phyloP scores from a whole-genome alignment of 2,797 vertebrate genomes.

The Clamator glandarius region DNA sequence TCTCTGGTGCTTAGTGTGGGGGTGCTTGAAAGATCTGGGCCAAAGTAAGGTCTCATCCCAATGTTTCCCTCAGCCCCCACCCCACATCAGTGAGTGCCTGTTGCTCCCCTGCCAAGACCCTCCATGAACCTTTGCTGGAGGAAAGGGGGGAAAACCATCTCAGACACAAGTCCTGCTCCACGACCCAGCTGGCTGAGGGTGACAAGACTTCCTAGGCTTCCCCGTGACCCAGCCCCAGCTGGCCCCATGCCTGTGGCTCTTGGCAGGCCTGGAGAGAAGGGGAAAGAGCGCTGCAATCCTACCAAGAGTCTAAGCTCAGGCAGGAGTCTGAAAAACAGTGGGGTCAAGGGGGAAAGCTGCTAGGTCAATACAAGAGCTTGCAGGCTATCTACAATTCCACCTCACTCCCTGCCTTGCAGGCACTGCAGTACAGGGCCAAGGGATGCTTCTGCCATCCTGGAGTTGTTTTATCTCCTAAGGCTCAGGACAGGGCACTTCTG shows the following conservation, averaged over 20 bases:
- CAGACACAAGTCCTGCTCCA: fast-evolving
- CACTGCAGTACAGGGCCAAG: not conserved
- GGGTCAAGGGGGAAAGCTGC: fast-evolving
- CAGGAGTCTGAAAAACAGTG: not conserved
- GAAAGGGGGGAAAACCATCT: not conserved
- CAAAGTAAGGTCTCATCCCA: not conserved
- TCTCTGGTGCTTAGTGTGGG: not conserved
- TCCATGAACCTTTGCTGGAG: not conserved
- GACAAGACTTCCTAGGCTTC: not conserved
- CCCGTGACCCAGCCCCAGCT: conserved; percentile 11
- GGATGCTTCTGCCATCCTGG: not conserved
- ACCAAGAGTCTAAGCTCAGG: not conserved
- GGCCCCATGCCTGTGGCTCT: not conserved
- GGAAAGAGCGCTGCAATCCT: not conserved
- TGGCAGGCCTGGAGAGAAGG: conserved; percentile 42
- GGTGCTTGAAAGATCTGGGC: not conserved
- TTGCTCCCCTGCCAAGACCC: not conserved
- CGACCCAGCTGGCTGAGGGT: not conserved
- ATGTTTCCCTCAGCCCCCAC: fast-evolving
- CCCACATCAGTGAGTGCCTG: fast-evolving
- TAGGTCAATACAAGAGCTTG: fast-evolving
- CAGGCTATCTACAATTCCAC: not conserved
- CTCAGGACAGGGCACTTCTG: not conserved
- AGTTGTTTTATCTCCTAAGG: not conserved
- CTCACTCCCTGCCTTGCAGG: not conserved